Evolutionary conservation across 2,888 invertebrate species (phyloP).

Genomic region (Cremastinae sp.): DNA sequence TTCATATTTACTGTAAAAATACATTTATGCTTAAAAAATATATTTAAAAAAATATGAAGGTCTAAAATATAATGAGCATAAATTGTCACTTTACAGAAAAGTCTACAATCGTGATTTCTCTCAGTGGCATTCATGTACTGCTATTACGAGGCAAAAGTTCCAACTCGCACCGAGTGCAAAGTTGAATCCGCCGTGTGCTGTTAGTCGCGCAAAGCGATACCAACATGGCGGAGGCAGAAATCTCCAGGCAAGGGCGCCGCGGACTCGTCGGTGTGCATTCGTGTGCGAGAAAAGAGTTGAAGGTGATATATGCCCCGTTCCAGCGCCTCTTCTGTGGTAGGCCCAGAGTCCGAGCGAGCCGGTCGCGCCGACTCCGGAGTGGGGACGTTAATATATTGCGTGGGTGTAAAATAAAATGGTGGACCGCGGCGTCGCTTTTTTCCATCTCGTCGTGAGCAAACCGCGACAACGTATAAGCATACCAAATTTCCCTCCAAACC

Average conservation of each 20-base stretch:
- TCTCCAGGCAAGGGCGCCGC: slow-evolving; percentile 60
- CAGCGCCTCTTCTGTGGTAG: slow-evolving; percentile 68
- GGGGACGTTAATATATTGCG: slow-evolving; percentile 73
- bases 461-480: too few relatives aligned
- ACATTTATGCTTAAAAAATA: too few relatives aligned
- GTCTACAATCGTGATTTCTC: too few relatives aligned
- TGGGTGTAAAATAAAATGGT: slow-evolving; percentile 79
- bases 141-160: too few relatives aligned
- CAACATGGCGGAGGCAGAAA: slow-evolving; percentile 71
- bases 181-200: background rate
- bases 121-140: too few relatives aligned
- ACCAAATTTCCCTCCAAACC: too few relatives aligned
- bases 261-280: slow-evolving; percentile 24
- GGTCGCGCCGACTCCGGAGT: slow-evolving; percentile 48
- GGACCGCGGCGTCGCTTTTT: slow-evolving; percentile 57
- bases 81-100: too few relatives aligned
- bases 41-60: too few relatives aligned
- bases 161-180: background rate
- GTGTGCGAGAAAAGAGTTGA: slow-evolving; percentile 65
- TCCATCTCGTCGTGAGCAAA: background rate
- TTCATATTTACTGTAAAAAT: too few relatives aligned
- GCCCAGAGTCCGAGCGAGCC: slow-evolving; percentile 57
- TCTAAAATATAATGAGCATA: too few relatives aligned
- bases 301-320: slow-evolving; percentile 76
- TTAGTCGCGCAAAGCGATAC: slow-evolving; percentile 64